These are phyloP conservation scores for Sylvia atricapilla DNA, from an alignment of 2,113 vertebrate species.

Conservation along the genomic window DNA sequence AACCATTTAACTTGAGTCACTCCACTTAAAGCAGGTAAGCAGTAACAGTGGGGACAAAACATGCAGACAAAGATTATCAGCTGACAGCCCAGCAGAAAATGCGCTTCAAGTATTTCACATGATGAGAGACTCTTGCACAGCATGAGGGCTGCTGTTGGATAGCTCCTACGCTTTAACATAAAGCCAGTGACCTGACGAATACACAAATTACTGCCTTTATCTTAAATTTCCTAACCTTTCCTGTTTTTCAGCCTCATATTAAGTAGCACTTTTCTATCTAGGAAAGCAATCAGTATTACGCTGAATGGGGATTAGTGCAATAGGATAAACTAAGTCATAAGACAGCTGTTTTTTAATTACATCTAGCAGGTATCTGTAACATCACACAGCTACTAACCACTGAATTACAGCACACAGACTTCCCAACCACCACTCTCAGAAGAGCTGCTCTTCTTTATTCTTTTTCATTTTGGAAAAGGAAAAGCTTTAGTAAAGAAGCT, in stretches of 20 bases:
- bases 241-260: slow-evolving; percentile 21
- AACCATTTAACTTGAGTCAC: not conserved
- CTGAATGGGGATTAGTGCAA: not conserved
- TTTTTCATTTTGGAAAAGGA: not conserved
- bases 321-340: not conserved
- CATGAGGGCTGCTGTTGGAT: not conserved
- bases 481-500: not conserved
- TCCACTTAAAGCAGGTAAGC: not conserved
- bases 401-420: not conserved
- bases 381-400: slow-evolving; percentile 2
- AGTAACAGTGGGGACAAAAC: not conserved
- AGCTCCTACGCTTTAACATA: not conserved
- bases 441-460: not conserved
- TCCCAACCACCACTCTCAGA: not conserved
- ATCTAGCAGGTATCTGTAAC: not conserved
- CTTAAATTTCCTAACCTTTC: slow-evolving; percentile 23
- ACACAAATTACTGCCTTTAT: not conserved
- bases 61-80: not conserved
- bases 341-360: slow-evolving; percentile 50
- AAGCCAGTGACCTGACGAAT: not conserved
- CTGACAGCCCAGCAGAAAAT: not conserved
- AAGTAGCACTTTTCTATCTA: slow-evolving; percentile 32
- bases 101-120: not conserved
- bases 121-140: not conserved
- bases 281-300: slow-evolving; percentile 33